phyloP scores from a whole-genome alignment of 2,113 vertebrate genomes.

The Odontophorus gujanensis region DNA sequence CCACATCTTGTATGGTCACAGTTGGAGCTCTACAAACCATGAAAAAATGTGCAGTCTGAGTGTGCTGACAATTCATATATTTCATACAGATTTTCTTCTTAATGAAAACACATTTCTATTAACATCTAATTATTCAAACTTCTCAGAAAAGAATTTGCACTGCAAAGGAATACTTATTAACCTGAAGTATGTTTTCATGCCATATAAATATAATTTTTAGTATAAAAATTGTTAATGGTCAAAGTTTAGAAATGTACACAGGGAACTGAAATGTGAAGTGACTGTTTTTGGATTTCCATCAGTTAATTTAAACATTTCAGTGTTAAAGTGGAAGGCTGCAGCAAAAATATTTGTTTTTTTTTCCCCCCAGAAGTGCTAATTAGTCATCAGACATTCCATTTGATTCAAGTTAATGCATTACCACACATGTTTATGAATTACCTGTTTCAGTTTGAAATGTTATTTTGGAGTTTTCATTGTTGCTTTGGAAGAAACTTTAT shows the following conservation, averaged over 20 bases:
- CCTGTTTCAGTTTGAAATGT: background rate
- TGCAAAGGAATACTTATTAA: background rate
- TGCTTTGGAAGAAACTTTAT: background rate
- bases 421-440: background rate
- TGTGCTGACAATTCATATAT: background rate
- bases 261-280: background rate
- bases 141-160: background rate
- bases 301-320: background rate
- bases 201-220: background rate
- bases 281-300: background rate
- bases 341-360: rapidly evolving
- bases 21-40: background rate
- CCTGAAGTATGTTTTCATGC: background rate
- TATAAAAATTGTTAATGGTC: background rate
- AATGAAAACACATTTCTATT: background rate
- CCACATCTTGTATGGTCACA: background rate
- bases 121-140: background rate
- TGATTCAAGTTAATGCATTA: background rate
- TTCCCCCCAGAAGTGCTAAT: rapidly evolving
- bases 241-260: background rate
- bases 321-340: background rate
- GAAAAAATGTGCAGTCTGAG: background rate
- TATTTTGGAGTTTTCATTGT: background rate
- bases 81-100: background rate
- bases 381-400: background rate